Conservation (phyloP, 2,113 vertebrate genomes). For the Phocoena sinus region DNA sequence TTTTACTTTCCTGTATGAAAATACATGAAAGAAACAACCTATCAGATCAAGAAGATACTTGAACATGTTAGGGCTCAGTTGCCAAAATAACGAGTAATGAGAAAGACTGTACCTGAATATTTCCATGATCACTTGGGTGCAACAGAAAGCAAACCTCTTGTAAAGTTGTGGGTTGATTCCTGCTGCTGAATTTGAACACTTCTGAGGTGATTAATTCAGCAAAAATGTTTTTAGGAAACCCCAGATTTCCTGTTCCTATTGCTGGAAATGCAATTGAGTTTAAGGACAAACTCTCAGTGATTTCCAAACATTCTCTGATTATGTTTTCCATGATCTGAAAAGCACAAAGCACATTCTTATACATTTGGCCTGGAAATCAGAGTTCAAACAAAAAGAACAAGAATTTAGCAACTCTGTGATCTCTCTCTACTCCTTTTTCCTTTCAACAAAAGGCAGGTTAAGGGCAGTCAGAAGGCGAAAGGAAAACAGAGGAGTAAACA, state of each 20-base stretch:
- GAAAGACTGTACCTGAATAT: slow-evolving; percentile 81
- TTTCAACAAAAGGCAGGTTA: not conserved
- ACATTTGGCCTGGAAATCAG: not conserved
- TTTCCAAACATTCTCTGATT: slow-evolving; percentile 82
- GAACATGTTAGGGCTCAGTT: not conserved
- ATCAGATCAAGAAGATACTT: not conserved
- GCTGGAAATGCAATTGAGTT: slow-evolving; percentile 89
- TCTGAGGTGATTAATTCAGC: slow-evolving; percentile 82
- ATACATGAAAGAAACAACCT: not conserved
- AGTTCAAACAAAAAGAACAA: not conserved
- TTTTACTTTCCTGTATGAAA: not conserved
- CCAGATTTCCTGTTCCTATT: slow-evolving; percentile 89
- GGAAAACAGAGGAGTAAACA: not conserved
- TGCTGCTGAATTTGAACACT: slow-evolving; percentile 82
- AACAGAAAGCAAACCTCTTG: slow-evolving; percentile 86
- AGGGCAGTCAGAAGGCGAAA: not conserved
- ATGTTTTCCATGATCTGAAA: slow-evolving; percentile 81
- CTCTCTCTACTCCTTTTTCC: not conserved
- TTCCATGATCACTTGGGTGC: slow-evolving; percentile 79
- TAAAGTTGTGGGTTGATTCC: slow-evolving; percentile 73
- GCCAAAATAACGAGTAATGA: not conserved
- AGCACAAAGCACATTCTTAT: slow-evolving; percentile 30
- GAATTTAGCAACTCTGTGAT: not conserved
- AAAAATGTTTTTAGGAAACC: slow-evolving; percentile 83
- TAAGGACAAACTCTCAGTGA: slow-evolving; percentile 77